phyloP scores from a whole-genome alignment of 1,140 invertebrate genomes.

The Pygmarrhopalites habei region DNA sequence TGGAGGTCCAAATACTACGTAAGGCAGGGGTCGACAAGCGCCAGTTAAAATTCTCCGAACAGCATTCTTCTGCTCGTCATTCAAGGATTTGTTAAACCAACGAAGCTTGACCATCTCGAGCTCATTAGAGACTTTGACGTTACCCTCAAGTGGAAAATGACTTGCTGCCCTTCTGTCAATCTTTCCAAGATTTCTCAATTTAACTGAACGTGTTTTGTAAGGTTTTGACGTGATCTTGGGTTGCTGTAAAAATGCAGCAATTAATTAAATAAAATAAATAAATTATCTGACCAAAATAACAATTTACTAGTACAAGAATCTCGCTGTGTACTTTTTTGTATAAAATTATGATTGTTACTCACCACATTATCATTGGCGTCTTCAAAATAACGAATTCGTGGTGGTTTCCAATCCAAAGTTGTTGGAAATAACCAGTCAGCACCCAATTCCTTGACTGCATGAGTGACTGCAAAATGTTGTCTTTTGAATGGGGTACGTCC shows the following conservation, averaged over 20 bases:
- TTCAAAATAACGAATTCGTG: neutral
- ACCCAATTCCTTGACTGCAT: conserved; percentile 51
- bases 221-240: neutral
- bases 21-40: conserved; percentile 66
- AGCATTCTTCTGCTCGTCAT: conserved; percentile 68
- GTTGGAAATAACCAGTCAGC: conserved; percentile 61
- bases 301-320: neutral
- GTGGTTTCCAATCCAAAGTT: conserved; percentile 34
- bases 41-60: conserved; percentile 65
- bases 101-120: conserved; percentile 38
- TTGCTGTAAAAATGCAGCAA: conserved; percentile 45
- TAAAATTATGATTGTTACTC: neutral
- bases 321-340: neutral
- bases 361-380: neutral
- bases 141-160: neutral
- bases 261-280: conserved; percentile 45
- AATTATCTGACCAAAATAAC: neutral
- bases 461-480: conserved; percentile 58
- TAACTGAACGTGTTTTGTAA: neutral
- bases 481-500: conserved; percentile 50
- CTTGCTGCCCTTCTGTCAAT: neutral
- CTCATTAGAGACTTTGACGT: neutral
- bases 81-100: conserved; percentile 71
- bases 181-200: neutral
- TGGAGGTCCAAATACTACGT: conserved; percentile 86